Percentiles rank a stretch among this genome's conserved stretches.
These are phyloP conservation scores for Elephas maximus DNA, from an alignment of 2,113 vertebrate genomes.

Conservation along the genomic window DNA sequence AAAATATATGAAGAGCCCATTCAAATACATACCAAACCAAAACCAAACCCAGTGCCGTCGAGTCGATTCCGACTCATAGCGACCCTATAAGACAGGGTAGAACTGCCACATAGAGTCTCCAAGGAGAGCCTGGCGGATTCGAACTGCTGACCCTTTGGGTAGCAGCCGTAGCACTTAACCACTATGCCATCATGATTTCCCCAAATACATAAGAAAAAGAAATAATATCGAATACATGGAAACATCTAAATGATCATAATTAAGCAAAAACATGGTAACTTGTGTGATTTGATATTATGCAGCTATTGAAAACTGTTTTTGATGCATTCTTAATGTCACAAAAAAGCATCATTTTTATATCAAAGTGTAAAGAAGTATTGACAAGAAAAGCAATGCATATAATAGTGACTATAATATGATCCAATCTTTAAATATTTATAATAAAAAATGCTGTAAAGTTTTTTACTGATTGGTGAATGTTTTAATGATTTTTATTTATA, in stretches of 20 bases:
- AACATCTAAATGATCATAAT: neutral
- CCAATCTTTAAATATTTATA: neutral
- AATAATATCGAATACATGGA: neutral
- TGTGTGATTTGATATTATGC: neutral
- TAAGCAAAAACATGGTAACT: neutral
- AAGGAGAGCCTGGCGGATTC: too few species aligned
- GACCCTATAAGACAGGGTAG: too few species aligned
- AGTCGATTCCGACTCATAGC: too few species aligned
- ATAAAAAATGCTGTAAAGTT: neutral
- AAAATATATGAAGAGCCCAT: neutral
- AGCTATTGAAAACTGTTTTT: neutral
- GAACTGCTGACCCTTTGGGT: too few species aligned
- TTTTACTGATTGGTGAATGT: neutral
- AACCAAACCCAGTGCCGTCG: too few species aligned
- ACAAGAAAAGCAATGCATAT: neutral
- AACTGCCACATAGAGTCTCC: too few species aligned
- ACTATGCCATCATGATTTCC: too few species aligned
- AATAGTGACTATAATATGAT: neutral
- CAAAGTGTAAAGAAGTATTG: too few species aligned
- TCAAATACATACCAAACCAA: neutral
- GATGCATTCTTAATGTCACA: neutral
- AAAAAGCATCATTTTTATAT: neutral
- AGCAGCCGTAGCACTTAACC: too few species aligned
- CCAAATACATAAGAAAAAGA: neutral
- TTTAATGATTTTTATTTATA: constrained; percentile 22